phyloP scores from a whole-genome alignment of 2,797 vertebrate genomes.

The Melanitta fusca region DNA sequence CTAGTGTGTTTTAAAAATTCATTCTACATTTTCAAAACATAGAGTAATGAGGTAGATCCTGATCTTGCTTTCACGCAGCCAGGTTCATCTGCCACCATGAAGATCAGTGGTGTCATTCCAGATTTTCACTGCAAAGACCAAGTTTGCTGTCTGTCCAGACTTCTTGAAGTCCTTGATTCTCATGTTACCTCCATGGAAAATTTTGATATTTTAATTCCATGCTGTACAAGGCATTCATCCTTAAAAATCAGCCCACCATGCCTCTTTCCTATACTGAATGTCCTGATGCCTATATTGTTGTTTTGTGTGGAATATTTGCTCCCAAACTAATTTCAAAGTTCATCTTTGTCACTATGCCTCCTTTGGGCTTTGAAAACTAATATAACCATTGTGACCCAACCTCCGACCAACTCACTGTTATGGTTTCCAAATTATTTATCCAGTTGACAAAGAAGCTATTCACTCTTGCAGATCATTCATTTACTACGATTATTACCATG shows the following conservation, averaged over 20 bases:
- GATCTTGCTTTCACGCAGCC: not conserved
- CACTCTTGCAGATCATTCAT: not conserved
- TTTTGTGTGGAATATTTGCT: not conserved
- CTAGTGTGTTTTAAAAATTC: not conserved
- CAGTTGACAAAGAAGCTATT: slow-evolving; percentile 20
- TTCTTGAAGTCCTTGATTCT: not conserved
- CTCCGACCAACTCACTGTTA: not conserved
- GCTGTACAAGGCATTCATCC: not conserved
- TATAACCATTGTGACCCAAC: not conserved
- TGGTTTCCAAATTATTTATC: not conserved
- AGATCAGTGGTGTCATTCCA: not conserved
- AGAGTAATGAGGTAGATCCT: not conserved
- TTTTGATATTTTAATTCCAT: not conserved
- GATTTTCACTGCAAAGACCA: not conserved
- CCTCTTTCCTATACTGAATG: not conserved
- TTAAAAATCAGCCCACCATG: not conserved
- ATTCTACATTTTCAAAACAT: not conserved
- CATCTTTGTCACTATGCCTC: not conserved
- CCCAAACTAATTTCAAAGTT: slow-evolving; percentile 16
- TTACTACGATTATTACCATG: not conserved
- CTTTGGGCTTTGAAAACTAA: not conserved
- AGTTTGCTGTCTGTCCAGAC: not conserved
- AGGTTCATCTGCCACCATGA: not conserved
- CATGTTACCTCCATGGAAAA: not conserved
- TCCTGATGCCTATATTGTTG: not conserved